A percentile compares a stretch with the other conserved stretches of the same genome.
Evolutionary conservation across 2,888 invertebrate genomes (phyloP).

Genomic region (Rhingia rostrata): DNA sequence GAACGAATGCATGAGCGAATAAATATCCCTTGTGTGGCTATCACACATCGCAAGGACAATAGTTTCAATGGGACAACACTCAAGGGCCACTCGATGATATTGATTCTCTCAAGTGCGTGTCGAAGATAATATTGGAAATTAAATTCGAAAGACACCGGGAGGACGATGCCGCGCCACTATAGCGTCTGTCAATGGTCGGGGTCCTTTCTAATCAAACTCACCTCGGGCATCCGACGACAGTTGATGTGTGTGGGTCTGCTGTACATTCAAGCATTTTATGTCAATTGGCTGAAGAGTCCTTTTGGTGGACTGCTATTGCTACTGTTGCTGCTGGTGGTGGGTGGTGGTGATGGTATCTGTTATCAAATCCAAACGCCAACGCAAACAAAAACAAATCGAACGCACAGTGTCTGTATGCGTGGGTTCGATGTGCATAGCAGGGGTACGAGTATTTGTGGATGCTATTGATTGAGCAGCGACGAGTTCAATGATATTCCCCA

Average conservation of each 20-base stretch:
- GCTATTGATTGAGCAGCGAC: conserved; percentile 1
- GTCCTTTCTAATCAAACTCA: conserved; percentile 51
- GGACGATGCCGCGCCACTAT: not conserved
- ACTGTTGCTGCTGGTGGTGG: too few relatives aligned
- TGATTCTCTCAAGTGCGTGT: conserved; percentile 70
- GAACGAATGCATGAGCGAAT: conserved; percentile 26
- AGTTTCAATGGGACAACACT: conserved; percentile 58
- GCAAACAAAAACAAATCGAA: conserved; percentile 66
- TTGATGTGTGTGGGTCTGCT: conserved; percentile 22
- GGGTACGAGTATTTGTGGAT: conserved; percentile 8
- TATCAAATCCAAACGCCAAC: conserved; percentile 65
- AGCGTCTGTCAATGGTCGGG: not conserved
- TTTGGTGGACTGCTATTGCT: not conserved
- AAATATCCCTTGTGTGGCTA: conserved; percentile 21
- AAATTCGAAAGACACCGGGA: conserved; percentile 57
- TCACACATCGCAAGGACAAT: conserved; percentile 47
- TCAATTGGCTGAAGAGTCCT: conserved; percentile 63
- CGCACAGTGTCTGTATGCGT: conserved; percentile 25
- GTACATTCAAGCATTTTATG: conserved; percentile 42
- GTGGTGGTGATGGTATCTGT: conserved; percentile 26
- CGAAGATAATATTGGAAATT: conserved; percentile 71
- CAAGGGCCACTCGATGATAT: conserved; percentile 66
- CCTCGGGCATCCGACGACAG: conserved; percentile 43
- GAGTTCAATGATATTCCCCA: conserved; percentile 57
- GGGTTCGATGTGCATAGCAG: too few relatives aligned